Conservation (phyloP, 2,113 vertebrate genomes). For the Dolichotis patagonum region DNA sequence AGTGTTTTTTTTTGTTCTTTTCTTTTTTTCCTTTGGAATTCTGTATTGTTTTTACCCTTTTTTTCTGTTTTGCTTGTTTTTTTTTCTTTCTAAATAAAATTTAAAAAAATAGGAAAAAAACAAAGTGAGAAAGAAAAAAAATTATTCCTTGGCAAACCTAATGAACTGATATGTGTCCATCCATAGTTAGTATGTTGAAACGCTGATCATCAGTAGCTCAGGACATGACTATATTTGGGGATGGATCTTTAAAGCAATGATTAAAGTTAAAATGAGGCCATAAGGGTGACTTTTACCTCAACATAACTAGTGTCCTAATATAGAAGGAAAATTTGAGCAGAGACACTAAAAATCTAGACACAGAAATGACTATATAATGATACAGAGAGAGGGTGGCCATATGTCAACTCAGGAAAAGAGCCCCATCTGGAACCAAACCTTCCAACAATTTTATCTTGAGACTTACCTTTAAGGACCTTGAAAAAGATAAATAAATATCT, state of each 20-base stretch:
- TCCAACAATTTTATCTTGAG: neutral
- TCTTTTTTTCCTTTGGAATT: too few relatives aligned
- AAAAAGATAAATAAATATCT: neutral
- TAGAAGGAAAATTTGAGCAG: neutral
- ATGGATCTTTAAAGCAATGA: neutral
- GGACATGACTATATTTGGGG: slow-evolving; percentile 10
- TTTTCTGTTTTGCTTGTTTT: too few relatives aligned
- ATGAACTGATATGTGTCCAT: neutral
- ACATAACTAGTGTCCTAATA: neutral
- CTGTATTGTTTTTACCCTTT: too few relatives aligned
- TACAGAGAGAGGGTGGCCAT: neutral
- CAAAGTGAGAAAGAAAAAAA: too few relatives aligned
- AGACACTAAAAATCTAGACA: neutral
- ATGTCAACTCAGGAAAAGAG: neutral
- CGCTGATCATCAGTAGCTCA: neutral
- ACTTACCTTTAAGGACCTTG: neutral
- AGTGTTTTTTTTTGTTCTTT: too few relatives aligned
- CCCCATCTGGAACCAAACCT: neutral
- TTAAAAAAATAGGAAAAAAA: too few relatives aligned
- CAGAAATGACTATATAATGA: neutral
- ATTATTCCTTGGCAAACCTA: neutral
- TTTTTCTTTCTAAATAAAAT: too few relatives aligned
- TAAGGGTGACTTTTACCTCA: neutral
- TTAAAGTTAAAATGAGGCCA: neutral
- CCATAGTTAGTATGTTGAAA: neutral